Evolutionary conservation across 2,113 vertebrate genomes (phyloP), one percentile per base, ranked within the genome.

Genomic region (Embiotoca jacksoni): DNA sequence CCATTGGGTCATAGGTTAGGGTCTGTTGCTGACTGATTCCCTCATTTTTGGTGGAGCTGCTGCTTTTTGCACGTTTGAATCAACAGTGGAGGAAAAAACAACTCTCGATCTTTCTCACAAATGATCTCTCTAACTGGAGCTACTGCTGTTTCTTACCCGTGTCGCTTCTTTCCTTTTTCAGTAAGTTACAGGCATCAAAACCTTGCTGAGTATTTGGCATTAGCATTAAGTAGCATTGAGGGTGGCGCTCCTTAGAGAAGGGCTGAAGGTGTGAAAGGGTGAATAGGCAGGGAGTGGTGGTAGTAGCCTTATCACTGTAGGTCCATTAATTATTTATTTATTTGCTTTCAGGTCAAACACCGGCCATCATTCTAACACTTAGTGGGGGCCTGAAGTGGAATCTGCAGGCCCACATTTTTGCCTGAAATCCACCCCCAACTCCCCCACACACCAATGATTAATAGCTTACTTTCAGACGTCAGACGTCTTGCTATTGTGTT

Each of bases 251-350:
- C 65, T 78, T 52, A 53, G 59, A 74, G 73, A 35, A n/a, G 1
- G 13, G 35, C 44, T 65, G 31, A 62, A 37, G 33, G 31, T 54
- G 53, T 66, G 37, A 76, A 75, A 68, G 54, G 39, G 62, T 78
- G 73, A 69, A 67, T 72, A 70, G 46, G 61, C 56, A 70, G 47
- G 46, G 58, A 81, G 68, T 65, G 46, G 56, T 73, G 72, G 55
- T 75, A 49, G 63, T 69, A 10, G 63, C 75, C 65, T 80, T 84
- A 69, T 83, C 70, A 52, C 55, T 71, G 37, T 66, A 61, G 79
- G 75, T 44, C 30, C 39, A 91, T 93, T 78, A 88, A 92, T 90
- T 91, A 94, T 94, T 92, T 71, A 92, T 86, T 41, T 54, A 5
- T 75, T 72, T 82, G 78, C 90, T 93, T 92, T 92, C 81, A 93